Base-by-base conservation (phyloP, 2,113 vertebrate species). In the Phyllopteryx taeniolatus region DNA sequence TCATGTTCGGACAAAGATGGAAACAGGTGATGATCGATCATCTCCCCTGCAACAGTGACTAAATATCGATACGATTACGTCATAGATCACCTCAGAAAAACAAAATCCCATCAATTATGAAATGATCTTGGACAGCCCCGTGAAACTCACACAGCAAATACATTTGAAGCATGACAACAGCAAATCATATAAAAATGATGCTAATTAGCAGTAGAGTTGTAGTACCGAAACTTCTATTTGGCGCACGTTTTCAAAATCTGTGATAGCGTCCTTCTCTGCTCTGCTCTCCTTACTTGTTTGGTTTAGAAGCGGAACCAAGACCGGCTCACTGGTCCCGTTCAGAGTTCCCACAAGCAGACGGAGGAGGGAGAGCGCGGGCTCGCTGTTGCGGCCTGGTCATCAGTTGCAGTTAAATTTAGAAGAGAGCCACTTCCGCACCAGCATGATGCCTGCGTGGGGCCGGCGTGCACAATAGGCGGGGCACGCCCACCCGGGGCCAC, bases 381-480 rank as follows among this genome's bases (percentile, higher is more conserved):
- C 33, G 61, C n/a, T 1, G 71, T 65, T 15, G 27, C 15, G 27
- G 31, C 5, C 27, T 60, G 4, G 27, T 65, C 70, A 11, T 35
- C 19, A 72, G 59, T 68, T 5, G 70, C 70, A 74, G 86, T 81
- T 91, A 90, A 88, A 87, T 89, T 82, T 91, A 91, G 90, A 73
- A 43, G 72, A 75, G 73, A 22, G 70, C 62, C 22, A 57, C 14
- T 42, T 17, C 68, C 74, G 67, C 76, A 1, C 27, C 27, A 27
- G 20, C 72, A 75, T 79, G 85, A 73, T 73, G 72, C 73, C 68
- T 59, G 83, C 83, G 43, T 66, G 83, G 66, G 54, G 66, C 67
- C 15, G n/a, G 75, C 81, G 17, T 72, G 86, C 17, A 44, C 71
- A 77, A 79, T 83, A 82, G 20, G 59, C 11, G 15, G 47, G 14